Conservation (phyloP, 2,113 vertebrate species). For the Phodopus roborovskii region DNA sequence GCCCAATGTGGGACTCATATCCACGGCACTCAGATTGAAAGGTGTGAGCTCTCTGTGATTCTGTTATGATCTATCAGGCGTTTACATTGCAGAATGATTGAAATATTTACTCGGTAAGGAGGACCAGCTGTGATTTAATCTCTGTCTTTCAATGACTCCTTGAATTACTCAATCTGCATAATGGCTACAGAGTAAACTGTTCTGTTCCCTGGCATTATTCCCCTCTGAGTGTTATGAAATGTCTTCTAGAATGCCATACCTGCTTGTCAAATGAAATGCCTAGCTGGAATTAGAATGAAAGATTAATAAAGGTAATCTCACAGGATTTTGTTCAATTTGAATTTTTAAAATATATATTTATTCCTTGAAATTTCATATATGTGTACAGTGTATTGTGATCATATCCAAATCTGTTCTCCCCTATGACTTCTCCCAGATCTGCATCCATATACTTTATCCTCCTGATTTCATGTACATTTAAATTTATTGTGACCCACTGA, state of each 20-base stretch:
- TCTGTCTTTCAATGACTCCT: slow-evolving; percentile 47
- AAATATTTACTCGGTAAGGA: slow-evolving; percentile 42
- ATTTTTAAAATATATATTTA: not conserved
- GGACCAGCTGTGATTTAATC: not conserved
- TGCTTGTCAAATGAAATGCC: slow-evolving; percentile 55
- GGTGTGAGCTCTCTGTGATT: slow-evolving; percentile 33
- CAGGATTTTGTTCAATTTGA: slow-evolving; percentile 61
- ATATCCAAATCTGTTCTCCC: not conserved
- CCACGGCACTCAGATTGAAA: too few relatives aligned
- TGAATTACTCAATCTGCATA: slow-evolving; percentile 66
- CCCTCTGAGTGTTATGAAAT: slow-evolving; percentile 2
- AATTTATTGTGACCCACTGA: not conserved
- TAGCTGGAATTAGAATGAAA: slow-evolving; percentile 71
- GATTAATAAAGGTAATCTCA: slow-evolving; percentile 79
- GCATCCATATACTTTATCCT: not conserved
- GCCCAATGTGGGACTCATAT: too few relatives aligned
- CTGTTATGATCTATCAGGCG: not conserved
- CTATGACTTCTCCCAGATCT: not conserved
- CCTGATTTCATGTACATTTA: not conserved
- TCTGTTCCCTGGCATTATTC: slow-evolving; percentile 52
- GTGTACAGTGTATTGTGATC: not conserved
- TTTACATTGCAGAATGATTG: not conserved
- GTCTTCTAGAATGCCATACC: slow-evolving; percentile 47
- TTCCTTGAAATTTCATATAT: not conserved
- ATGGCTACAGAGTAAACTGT: slow-evolving; percentile 44